These are phyloP conservation scores for Whitmania pigra DNA, from an alignment of 1,140 invertebrate genomes.

Conservation along the genomic window DNA sequence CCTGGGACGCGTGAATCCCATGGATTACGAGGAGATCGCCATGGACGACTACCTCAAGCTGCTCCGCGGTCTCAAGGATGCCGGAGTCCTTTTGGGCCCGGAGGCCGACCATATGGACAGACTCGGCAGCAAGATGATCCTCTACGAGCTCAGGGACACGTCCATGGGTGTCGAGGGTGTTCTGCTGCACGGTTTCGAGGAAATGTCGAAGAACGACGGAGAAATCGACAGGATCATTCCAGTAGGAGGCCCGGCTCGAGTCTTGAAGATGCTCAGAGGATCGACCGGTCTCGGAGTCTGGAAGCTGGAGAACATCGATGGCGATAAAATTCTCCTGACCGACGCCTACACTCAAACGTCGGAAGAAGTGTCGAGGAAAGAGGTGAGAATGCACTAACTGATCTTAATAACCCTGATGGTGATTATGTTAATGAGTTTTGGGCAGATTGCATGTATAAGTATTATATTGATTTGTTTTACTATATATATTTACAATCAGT, in stretches of 20 bases:
- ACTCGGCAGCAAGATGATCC: conserved; percentile 25
- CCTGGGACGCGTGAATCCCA: conserved; percentile 26
- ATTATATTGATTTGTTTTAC: too few relatives aligned
- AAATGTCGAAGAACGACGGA: conserved; percentile 17
- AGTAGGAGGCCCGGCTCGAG: conserved; percentile 17
- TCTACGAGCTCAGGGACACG: conserved; percentile 24
- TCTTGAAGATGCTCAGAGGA: conserved; percentile 26
- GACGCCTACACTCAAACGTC: conserved; percentile 23
- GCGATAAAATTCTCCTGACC: conserved; percentile 18
- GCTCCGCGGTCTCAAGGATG: conserved; percentile 18
- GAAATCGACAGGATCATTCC: conserved; percentile 25
- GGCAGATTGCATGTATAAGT: too few relatives aligned
- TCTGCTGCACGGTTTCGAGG: conserved; percentile 18
- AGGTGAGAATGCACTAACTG: background rate
- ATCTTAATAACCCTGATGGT: background rate
- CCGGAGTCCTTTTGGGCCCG: conserved; percentile 20
- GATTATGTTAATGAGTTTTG: too few relatives aligned
- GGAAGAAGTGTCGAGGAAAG: conserved; percentile 17
- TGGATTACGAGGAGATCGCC: conserved; percentile 22
- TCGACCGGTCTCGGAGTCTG: conserved; percentile 26
- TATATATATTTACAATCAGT: background rate
- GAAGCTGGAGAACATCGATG: conserved; percentile 25
- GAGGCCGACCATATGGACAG: conserved; percentile 25
- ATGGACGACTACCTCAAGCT: conserved; percentile 22
- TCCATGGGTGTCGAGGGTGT: conserved; percentile 23